Base-by-base conservation (phyloP, 2,888 invertebrate genomes). In the Brachycybe producta region DNA sequence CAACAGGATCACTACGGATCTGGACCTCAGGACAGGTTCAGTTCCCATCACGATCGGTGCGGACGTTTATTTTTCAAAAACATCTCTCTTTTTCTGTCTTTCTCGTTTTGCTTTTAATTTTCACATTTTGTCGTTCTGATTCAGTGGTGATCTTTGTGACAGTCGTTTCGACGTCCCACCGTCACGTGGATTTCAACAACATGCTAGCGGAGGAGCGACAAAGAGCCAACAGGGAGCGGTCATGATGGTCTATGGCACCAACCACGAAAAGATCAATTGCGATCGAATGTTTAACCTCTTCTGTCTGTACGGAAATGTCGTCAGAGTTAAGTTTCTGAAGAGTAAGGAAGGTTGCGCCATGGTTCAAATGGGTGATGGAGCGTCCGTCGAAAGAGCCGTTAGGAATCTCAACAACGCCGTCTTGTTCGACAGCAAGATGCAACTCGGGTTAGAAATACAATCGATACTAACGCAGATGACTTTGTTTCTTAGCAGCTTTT, bases 301-400 rank as follows among this genome's bases (percentile, higher is more conserved):
- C 74, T 98, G 98, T 71, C 78, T 97, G 56, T 98, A 97, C 69
- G 98, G 98, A 61, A 98, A 98, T 69, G 94, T 97, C 57, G 84
- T 90, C 61, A 82, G 91, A 79, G 94, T 95, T 70, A 97, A 97
- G 73, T 98, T 97, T 72, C 73, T 98, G 69, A 92, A 94, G 73
- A 91, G 91, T 55, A 98, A 97, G 72, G 92, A 94, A 64, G 97
- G 97, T 57, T 92, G 95, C 51, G 95, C 95, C 40, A 98, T 98
- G 97, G 87, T 97, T 47, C 95, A 98, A 72, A 90, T 98, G 91
- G 94, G 95, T 7, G 94, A 94, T 68, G 81, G 82, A 13, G 80
- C 86, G 52, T 87, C 94, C 8, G 92, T 94, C 36, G 94, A 95
- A 70, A 75, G 95, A 60, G 91, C 90, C 66, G 84, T 97, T 54